A percentile compares a stretch with the other conserved stretches of the same genome.
These are phyloP conservation scores for Tuta absoluta DNA, from an alignment of 2,888 invertebrate genomes.

Conservation along the genomic window DNA sequence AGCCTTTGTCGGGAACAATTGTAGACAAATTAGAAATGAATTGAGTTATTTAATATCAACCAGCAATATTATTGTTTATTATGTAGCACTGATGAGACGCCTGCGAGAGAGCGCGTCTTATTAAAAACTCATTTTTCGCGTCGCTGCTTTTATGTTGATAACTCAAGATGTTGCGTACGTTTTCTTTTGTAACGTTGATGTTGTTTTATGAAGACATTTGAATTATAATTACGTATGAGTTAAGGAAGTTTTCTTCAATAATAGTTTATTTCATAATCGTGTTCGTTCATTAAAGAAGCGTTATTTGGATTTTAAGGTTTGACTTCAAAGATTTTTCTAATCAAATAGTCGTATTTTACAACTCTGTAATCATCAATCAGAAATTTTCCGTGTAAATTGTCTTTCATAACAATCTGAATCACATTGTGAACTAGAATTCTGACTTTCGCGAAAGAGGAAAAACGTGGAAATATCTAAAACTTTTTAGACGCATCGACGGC, in stretches of 20 bases:
- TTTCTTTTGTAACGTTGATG: not conserved
- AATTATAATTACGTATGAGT: no score
- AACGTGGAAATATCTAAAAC: not conserved
- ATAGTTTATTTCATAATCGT: no score
- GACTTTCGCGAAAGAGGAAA: not conserved
- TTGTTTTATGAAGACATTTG: not conserved
- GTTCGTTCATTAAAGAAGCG: no score
- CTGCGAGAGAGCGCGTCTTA: slow-evolving; percentile 35
- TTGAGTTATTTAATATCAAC: slow-evolving; percentile 81
- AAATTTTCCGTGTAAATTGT: no score
- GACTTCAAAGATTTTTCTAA: no score
- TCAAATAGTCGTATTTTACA: no score
- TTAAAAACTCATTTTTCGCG: slow-evolving; percentile 31
- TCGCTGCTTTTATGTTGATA: slow-evolving; percentile 3
- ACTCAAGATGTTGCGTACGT: not conserved
- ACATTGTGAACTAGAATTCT: not conserved
- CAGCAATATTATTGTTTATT: slow-evolving; percentile 74
- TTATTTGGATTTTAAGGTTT: no score
- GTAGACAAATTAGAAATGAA: slow-evolving; percentile 82
- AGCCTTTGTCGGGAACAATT: slow-evolving; percentile 81
- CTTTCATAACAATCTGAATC: no score
- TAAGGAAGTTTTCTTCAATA: no score
- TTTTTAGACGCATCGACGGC: slow-evolving; percentile 43
- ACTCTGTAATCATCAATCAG: no score
- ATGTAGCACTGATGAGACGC: slow-evolving; percentile 45